These are phyloP conservation scores for Drosophila kikkawai DNA, from an alignment of 1,140 invertebrate genomes.

Conservation along the genomic window DNA sequence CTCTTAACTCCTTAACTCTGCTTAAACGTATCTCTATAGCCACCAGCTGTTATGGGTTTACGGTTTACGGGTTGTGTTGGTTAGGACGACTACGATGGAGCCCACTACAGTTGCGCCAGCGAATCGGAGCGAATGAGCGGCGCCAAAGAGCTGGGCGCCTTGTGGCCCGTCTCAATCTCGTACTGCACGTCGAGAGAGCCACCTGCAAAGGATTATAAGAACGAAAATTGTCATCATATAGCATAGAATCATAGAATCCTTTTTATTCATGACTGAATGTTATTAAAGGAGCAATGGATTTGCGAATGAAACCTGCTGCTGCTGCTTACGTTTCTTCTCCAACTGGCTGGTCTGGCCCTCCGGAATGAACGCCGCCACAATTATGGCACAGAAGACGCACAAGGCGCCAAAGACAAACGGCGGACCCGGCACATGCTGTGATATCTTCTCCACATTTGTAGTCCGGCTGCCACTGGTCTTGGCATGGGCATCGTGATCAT, in stretches of 20 bases:
- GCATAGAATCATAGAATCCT: background rate
- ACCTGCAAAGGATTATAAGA: constrained; percentile 84
- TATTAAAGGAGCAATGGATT: background rate
- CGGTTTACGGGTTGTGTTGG: constrained; percentile 34
- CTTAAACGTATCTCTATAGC: constrained; percentile 60
- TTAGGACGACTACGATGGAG: constrained; percentile 26
- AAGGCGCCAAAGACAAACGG: constrained; percentile 99
- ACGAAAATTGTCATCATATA: constrained; percentile 13
- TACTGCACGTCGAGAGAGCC: constrained; percentile 91
- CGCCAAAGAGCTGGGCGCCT: constrained; percentile 91
- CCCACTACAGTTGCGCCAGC: constrained; percentile 88
- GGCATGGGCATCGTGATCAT: constrained; percentile 86
- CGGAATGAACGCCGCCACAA: constrained; percentile 96
- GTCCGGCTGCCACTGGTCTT: constrained; percentile 45
- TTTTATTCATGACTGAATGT: constrained; percentile 2
- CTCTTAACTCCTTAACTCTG: constrained; percentile 45
- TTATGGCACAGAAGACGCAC: constrained; percentile 96
- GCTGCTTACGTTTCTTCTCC: constrained; percentile 84
- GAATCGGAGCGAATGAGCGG: constrained; percentile 92
- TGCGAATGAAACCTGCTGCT: background rate
- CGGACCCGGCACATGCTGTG: constrained; percentile 96
- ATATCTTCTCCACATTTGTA: constrained; percentile 78
- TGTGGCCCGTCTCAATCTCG: constrained; percentile 90
- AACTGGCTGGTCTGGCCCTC: constrained; percentile 87
- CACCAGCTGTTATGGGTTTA: constrained; percentile 46